Percentiles rank a stretch among this genome's conserved stretches.
These are phyloP conservation scores for Climacteris rufus DNA, from an alignment of 2,113 vertebrate genomes.

Conservation along the genomic window DNA sequence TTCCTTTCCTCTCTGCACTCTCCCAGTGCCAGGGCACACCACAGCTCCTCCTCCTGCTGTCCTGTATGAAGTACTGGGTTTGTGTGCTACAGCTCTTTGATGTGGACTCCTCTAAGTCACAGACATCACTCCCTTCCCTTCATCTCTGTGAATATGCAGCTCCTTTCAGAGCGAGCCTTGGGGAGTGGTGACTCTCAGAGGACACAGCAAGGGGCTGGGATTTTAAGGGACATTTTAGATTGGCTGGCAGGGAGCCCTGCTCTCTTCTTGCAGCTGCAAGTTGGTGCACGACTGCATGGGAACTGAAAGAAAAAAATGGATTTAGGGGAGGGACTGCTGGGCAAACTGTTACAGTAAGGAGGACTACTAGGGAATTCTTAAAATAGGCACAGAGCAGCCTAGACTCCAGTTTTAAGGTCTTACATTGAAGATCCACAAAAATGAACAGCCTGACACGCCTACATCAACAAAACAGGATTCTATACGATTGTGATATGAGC, in stretches of 20 bases:
- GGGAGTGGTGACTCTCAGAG: background rate
- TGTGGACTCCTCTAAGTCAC: background rate
- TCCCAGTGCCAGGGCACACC: background rate
- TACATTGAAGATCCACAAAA: conserved; percentile 9
- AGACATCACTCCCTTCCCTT: background rate
- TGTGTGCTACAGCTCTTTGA: background rate
- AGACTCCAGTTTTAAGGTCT: conserved; percentile 32
- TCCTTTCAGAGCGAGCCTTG: background rate
- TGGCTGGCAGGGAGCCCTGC: background rate
- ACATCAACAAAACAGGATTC: conserved; percentile 10
- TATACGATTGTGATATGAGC: background rate
- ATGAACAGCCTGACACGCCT: conserved; percentile 45
- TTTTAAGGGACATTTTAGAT: background rate
- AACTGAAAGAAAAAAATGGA: background rate
- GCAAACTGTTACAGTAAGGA: background rate
- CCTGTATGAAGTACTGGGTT: fast-evolving
- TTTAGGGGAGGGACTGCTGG: background rate
- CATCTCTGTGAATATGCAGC: background rate
- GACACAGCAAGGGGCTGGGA: background rate
- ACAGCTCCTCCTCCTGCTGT: background rate
- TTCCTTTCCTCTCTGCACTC: background rate
- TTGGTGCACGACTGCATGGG: background rate
- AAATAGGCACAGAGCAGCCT: conserved; percentile 21
- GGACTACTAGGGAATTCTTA: background rate
- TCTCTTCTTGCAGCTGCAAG: background rate